phyloP scores from a whole-genome alignment of 2,888 invertebrate species.

The Sphecodes monilicornis region DNA sequence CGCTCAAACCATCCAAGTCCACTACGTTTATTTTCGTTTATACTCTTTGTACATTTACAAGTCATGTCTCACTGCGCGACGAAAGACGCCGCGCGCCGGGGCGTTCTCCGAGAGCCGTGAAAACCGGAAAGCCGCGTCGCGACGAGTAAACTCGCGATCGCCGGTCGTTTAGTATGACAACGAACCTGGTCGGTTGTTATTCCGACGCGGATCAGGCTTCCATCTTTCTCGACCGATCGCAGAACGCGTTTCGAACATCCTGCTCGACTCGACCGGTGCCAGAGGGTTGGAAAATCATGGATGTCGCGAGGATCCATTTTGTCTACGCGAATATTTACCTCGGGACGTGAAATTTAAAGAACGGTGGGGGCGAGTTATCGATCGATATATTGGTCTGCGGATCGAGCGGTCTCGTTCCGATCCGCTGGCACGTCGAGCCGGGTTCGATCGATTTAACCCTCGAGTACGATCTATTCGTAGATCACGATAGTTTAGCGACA shows the following conservation, averaged over 20 bases:
- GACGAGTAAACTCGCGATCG: neutral
- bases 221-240: slow-evolving; percentile 7
- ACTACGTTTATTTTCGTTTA: slow-evolving; percentile 29
- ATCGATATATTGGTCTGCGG: slow-evolving; percentile 6
- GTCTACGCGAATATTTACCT: neutral
- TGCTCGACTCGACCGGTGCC: neutral
- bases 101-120: slow-evolving; percentile 44
- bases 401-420: slow-evolving; percentile 18
- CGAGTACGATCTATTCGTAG: slow-evolving; percentile 28
- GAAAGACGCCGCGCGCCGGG: slow-evolving; percentile 7
- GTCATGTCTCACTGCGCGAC: slow-evolving; percentile 11
- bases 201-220: neutral
- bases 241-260: neutral
- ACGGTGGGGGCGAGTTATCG: neutral
- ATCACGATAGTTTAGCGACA: too few species aligned
- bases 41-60: slow-evolving; percentile 47
- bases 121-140: slow-evolving; percentile 69
- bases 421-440: slow-evolving; percentile 10
- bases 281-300: neutral
- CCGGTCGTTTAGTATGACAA: neutral
- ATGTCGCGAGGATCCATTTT: neutral
- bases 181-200: neutral
- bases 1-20: slow-evolving; percentile 17
- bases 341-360: neutral
- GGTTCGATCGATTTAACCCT: slow-evolving; percentile 34